phyloP scores from a whole-genome alignment of 2,797 vertebrate species.

The Kryptopterus vitreolus region DNA sequence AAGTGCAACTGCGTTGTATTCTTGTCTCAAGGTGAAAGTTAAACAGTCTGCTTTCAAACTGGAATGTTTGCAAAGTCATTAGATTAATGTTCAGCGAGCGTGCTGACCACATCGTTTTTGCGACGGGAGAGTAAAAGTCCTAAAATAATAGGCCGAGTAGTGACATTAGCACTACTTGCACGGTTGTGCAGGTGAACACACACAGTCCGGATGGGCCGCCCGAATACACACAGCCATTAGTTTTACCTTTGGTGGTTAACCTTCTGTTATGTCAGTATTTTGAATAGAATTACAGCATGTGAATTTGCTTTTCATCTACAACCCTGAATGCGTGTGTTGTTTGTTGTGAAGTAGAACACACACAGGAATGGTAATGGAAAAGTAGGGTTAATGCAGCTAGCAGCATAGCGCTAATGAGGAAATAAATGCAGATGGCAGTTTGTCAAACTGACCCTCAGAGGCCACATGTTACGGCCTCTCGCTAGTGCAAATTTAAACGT shows the following conservation, averaged over 20 bases:
- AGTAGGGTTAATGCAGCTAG: conserved; percentile 82
- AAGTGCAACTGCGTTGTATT: conserved; percentile 37
- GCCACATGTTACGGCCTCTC: conserved; percentile 73
- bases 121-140: conserved; percentile 23
- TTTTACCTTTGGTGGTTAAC: conserved; percentile 50
- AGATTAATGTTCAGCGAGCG: conserved; percentile 50
- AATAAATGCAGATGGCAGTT: conserved; percentile 89
- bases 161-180: conserved; percentile 6
- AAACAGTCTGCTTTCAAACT: conserved; percentile 49
- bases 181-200: conserved; percentile 58
- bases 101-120: conserved; percentile 33
- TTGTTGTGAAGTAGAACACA: conserved; percentile 82
- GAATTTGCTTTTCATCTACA: conserved; percentile 73
- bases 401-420: conserved; percentile 75
- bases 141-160: conserved; percentile 38
- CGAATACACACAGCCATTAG: conserved; percentile 43
- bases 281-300: conserved; percentile 67
- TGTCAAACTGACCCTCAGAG: conserved; percentile 87
- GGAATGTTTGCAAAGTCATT: conserved; percentile 53
- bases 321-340: conserved; percentile 89
- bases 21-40: conserved; percentile 50
- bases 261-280: conserved; percentile 38
- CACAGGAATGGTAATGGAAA: conserved; percentile 73
- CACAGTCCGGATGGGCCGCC: conserved; percentile 16
- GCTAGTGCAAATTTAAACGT: conserved; percentile 76